A percentile compares a stretch with the other conserved stretches of the same genome.
phyloP scores from a whole-genome alignment of 2,113 vertebrate genomes.

The Gadus macrocephalus region DNA sequence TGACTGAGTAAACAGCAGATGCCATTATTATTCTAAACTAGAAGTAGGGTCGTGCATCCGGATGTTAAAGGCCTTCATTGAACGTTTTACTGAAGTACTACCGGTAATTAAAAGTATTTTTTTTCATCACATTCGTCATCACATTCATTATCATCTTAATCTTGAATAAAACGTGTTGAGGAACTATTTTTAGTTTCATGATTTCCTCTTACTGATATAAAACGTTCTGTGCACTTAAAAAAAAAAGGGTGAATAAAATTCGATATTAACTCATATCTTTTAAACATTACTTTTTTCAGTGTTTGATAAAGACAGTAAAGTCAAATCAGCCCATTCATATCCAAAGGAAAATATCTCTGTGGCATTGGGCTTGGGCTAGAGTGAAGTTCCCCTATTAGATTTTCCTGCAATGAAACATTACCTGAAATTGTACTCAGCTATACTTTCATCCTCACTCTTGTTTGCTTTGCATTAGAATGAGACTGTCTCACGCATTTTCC shows the following conservation, averaged over 20 bases:
- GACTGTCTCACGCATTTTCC: no score
- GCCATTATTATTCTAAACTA: no score
- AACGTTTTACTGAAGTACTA: no score
- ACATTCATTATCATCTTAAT: conserved; percentile 16
- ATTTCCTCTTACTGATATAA: conserved; percentile 19
- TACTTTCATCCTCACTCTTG: no score
- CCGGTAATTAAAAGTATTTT: no score
- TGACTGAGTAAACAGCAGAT: no score
- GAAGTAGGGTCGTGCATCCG: no score
- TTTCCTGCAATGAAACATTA: no score
- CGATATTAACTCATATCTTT: neutral
- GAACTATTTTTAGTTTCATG: conserved; percentile 22
- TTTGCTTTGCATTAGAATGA: no score
- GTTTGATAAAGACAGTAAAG: conserved; percentile 33
- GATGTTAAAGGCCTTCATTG: no score
- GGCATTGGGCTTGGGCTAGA: neutral
- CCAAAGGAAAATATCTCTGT: neutral
- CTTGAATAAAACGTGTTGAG: conserved; percentile 4
- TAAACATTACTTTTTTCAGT: conserved; percentile 8
- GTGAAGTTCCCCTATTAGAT: neutral
- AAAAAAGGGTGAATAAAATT: neutral
- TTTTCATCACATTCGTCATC: conserved; percentile 1
- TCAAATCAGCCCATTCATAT: conserved; percentile 26
- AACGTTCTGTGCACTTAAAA: conserved; percentile 12
- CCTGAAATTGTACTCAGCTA: no score